Conservation (phyloP, 2,888 invertebrate species). For the Agrypnus murinus region DNA sequence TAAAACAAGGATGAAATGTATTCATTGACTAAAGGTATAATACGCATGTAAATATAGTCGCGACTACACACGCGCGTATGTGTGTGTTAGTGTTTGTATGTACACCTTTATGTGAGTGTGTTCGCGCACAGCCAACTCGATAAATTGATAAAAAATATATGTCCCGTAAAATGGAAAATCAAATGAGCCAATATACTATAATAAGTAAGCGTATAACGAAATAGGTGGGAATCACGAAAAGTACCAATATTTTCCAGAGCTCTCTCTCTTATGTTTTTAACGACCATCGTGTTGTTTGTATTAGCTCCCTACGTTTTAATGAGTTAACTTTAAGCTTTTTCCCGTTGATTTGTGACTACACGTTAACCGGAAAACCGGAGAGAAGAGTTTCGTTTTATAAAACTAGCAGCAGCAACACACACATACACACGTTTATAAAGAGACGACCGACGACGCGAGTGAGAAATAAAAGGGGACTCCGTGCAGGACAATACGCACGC, state of each 20-base stretch:
- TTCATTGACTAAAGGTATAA: too few species aligned
- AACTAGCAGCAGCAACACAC: too few species aligned
- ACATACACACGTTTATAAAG: too few species aligned
- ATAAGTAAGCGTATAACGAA: conserved; percentile 5
- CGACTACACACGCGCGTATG: too few species aligned
- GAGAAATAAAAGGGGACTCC: conserved; percentile 35
- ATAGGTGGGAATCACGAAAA: conserved; percentile 35
- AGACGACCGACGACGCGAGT: conserved; percentile 21
- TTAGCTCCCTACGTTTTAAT: conserved; percentile 53
- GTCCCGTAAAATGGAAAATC: not conserved
- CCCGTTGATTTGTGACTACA: conserved; percentile 30
- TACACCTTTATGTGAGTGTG: too few species aligned
- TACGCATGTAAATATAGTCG: too few species aligned
- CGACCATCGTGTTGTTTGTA: conserved; percentile 56
- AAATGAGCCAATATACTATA: not conserved
- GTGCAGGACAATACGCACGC: conserved; percentile 48
- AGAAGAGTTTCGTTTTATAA: conserved; percentile 19
- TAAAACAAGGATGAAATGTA: too few species aligned
- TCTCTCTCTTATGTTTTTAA: conserved; percentile 52
- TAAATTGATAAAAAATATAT: not conserved
- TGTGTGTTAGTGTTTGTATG: too few species aligned
- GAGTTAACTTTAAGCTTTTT: conserved; percentile 37
- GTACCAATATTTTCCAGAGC: conserved; percentile 56
- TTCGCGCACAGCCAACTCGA: not conserved
- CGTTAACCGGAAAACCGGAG: conserved; percentile 41